A percentile compares a stretch with the other conserved stretches of the same genome.
Evolutionary conservation across 2,888 invertebrate genomes (phyloP).

Genomic region (Caenorhabditis sp.): DNA sequence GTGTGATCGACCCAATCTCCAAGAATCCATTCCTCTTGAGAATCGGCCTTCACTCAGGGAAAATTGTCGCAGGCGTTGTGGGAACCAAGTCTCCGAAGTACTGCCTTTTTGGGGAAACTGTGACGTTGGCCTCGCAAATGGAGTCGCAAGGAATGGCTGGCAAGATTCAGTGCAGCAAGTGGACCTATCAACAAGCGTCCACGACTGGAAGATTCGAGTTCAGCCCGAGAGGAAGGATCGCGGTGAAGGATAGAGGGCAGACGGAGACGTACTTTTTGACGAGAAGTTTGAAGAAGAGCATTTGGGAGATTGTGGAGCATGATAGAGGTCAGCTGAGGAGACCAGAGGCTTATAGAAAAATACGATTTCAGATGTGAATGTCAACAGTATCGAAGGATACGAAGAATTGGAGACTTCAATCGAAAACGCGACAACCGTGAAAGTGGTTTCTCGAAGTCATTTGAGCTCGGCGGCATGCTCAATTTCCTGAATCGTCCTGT

Average conservation of each 20-base stretch:
- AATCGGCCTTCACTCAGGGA: constrained; percentile 76
- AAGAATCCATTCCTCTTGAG: constrained; percentile 70
- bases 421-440: constrained; percentile 28
- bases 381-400: constrained; percentile 81
- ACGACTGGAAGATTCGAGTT: constrained; percentile 79
- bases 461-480: constrained; percentile 34
- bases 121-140: constrained; percentile 76
- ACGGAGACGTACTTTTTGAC: constrained; percentile 79
- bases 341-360: neutral
- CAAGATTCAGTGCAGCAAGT: constrained; percentile 75
- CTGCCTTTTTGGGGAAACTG: constrained; percentile 78
- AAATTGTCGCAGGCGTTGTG: constrained; percentile 78
- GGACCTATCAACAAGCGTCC: constrained; percentile 70
- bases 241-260: constrained; percentile 75
- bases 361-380: constrained; percentile 74
- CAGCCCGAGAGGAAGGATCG: constrained; percentile 73
- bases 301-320: constrained; percentile 80
- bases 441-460: neutral
- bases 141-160: constrained; percentile 75
- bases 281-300: constrained; percentile 77
- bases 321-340: constrained; percentile 73
- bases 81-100: constrained; percentile 78
- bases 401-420: constrained; percentile 73
- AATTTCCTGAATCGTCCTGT: too few species aligned
- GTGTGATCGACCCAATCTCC: constrained; percentile 75